Percentiles rank a stretch among this genome's conserved stretches.
These are phyloP conservation scores for Machimus atricapillus DNA, from an alignment of 2,888 invertebrate genomes.

Conservation along the genomic window DNA sequence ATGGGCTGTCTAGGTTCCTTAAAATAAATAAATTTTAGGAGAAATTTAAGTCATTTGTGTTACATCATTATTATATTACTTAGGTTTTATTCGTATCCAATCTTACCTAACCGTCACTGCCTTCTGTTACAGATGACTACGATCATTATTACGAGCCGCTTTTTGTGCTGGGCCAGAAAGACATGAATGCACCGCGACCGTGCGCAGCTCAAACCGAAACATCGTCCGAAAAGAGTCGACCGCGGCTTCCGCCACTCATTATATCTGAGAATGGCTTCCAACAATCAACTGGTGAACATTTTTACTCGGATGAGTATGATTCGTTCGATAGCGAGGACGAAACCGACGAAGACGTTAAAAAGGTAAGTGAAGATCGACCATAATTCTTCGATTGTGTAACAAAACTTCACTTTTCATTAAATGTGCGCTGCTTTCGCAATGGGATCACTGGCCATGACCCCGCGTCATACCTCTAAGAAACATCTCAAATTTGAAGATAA, in stretches of 20 bases:
- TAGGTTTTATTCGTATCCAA: conserved; percentile 51
- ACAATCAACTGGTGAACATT: conserved; percentile 49
- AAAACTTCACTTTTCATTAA: conserved; percentile 20
- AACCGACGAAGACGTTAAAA: conserved; percentile 56
- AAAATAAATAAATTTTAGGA: too few species aligned
- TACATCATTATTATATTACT: not conserved
- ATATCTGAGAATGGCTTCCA: not conserved
- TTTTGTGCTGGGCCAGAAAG: conserved; percentile 54
- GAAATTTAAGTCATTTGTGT: too few species aligned
- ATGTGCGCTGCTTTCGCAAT: not conserved
- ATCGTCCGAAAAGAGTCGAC: not conserved
- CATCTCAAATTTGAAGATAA: not conserved
- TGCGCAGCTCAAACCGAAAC: conserved; percentile 46
- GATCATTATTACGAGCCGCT: conserved; percentile 77
- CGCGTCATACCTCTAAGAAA: not conserved
- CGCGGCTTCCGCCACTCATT: not conserved
- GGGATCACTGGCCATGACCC: conserved; percentile 27
- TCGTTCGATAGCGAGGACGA: conserved; percentile 75
- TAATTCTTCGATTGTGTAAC: conserved; percentile 6
- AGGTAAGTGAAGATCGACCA: conserved; percentile 52
- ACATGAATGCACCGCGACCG: conserved; percentile 50
- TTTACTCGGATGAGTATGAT: conserved; percentile 70
- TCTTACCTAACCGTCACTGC: conserved; percentile 18
- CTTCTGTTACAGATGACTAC: conserved; percentile 68
- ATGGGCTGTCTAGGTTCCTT: too few species aligned